Base-by-base conservation (phyloP, 2,797 vertebrate species). In the Bucorvus abyssinicus region DNA sequence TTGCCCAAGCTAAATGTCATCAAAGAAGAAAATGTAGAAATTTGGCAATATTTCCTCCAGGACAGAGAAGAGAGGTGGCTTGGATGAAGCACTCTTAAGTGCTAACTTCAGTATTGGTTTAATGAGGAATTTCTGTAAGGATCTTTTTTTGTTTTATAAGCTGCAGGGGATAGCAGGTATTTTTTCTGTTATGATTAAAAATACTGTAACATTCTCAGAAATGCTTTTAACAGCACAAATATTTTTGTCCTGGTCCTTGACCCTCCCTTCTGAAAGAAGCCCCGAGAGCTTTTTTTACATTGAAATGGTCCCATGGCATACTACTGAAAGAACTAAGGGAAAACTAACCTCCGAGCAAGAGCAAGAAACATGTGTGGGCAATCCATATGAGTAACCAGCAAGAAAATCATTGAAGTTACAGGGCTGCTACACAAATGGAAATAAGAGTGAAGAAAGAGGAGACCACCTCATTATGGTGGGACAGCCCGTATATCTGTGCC, bases 381-480 rank as follows among this genome's bases (percentile, higher is more conserved):
- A 53, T n/a, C 27, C 2, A 4, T 75, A 10, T 23, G 57, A 64
- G 78, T 23, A 64, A 26, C 12, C 7, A 55, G 12, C 5, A 36
- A 55, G 18, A 65, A 87, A 82, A 64, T 42, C 9, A 27, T 10
- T 79, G 32, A 65, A 17, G 6, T 32, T 80, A 40, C 7, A 55
- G 40, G n/a, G 3, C 17, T 81, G 12, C 27, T 74, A 9, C 36
- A n/a, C 59, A 81, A 74, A 52, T 36, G 21, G 40, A 81, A 84
- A 42, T 10, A 63, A 4, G 27, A 38, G 9, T 56, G 32, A 73
- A 45, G 12, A 36, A n/a, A 20, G 14, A 50, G 12, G 15, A 59
- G 16, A 36, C 2, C 8, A 8, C 26, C n/a, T 60, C 5, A 3
- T 26, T 7, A 64, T 49, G 10, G 1, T 0, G 6, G 7, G 0